phyloP scores from a whole-genome alignment of 2,888 invertebrate species.

The Priocnemis perturbator region DNA sequence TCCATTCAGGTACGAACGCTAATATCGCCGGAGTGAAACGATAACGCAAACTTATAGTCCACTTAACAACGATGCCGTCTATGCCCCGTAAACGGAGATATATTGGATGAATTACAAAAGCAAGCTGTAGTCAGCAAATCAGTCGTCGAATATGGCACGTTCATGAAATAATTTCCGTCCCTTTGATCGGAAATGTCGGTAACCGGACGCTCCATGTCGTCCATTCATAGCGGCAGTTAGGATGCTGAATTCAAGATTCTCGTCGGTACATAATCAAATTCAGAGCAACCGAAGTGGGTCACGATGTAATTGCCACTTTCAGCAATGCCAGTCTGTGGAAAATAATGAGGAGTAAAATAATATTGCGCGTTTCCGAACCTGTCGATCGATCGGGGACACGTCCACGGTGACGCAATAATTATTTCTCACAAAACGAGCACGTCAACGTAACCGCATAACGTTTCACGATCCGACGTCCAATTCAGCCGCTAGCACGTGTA shows the following conservation, averaged over 20 bases:
- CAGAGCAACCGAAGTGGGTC: not conserved
- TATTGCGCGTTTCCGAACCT: too few species aligned
- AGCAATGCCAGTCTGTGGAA: not conserved
- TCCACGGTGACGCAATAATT: too few species aligned
- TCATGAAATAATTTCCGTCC: slow-evolving; percentile 40
- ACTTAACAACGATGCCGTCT: not conserved
- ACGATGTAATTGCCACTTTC: not conserved
- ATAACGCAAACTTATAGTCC: slow-evolving; percentile 23
- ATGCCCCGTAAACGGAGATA: slow-evolving; percentile 28
- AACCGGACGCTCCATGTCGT: slow-evolving; percentile 31
- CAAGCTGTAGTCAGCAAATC: slow-evolving; percentile 32
- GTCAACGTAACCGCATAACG: too few species aligned
- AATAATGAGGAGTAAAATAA: too few species aligned
- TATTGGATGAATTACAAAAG: slow-evolving; percentile 13
- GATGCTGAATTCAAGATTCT: slow-evolving; percentile 12
- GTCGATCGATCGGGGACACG: too few species aligned
- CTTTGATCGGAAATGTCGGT: slow-evolving; percentile 35
- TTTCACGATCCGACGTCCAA: slow-evolving; percentile 2
- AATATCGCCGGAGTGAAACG: slow-evolving; percentile 19
- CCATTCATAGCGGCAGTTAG: slow-evolving; percentile 21
- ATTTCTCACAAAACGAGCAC: too few species aligned
- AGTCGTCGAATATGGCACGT: slow-evolving; percentile 29
- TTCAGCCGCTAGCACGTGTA: too few species aligned
- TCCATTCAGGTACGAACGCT: not conserved
- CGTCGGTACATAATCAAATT: not conserved